A percentile compares a stretch with the other conserved stretches of the same genome.
Conservation (phyloP, 2,113 vertebrate genomes). For the Sitta europaea region DNA sequence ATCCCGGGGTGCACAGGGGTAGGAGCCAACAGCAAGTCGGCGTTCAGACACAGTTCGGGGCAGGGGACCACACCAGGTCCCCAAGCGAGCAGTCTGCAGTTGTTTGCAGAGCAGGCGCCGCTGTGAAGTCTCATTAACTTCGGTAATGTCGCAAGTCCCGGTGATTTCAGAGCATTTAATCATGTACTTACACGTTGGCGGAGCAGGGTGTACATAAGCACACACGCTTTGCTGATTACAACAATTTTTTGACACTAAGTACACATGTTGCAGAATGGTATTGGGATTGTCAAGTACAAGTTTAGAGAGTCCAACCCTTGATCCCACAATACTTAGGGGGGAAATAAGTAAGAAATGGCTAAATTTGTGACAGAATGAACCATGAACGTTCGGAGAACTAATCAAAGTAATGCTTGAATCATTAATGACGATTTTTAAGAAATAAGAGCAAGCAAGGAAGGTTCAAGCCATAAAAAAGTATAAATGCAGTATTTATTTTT, state of each 20-base stretch:
- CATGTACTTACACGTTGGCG: not conserved
- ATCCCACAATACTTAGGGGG: not conserved
- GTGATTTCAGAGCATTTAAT: not conserved
- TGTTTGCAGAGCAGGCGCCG: not conserved
- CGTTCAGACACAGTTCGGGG: not conserved
- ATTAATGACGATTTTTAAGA: not conserved
- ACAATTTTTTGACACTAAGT: not conserved
- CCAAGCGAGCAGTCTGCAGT: not conserved
- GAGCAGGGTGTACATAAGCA: not conserved
- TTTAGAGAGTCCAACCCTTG: not conserved
- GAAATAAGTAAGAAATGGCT: not conserved
- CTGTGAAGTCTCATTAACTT: not conserved
- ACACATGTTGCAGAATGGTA: not conserved
- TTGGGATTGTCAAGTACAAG: not conserved
- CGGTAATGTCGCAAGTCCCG: not conserved
- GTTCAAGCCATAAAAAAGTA: not conserved
- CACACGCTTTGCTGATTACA: not conserved
- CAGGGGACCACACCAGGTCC: not conserved
- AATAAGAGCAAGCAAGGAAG: not conserved
- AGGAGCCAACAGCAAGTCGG: not conserved
- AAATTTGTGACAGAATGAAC: not conserved
- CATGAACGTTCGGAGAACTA: not conserved
- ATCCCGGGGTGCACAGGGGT: accelerated
- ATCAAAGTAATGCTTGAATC: not conserved
- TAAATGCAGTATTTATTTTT: not conserved